Evolutionary conservation across 2,888 invertebrate species (phyloP).

Genomic region (Pycnomerus fuliginosus): DNA sequence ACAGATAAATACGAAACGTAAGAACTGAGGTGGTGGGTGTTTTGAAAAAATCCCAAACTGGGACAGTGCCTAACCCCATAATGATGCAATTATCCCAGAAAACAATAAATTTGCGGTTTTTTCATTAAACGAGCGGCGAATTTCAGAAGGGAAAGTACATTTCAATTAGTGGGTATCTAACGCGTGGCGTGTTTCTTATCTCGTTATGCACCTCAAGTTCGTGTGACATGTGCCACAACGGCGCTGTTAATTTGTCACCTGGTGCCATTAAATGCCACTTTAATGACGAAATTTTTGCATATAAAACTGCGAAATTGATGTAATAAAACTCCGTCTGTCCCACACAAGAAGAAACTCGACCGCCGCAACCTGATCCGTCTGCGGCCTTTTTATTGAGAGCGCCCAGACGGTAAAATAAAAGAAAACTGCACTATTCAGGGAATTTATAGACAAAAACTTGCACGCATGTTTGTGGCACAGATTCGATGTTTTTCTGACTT

Average conservation of each 20-base stretch:
- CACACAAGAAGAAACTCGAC: constrained; percentile 22
- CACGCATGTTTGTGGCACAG: constrained; percentile 12
- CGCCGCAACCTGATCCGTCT: constrained; percentile 29
- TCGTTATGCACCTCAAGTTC: constrained; percentile 24
- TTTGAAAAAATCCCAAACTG: constrained; percentile 13
- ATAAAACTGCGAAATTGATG: background rate
- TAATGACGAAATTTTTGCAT: constrained; percentile 2
- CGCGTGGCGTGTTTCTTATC: constrained; percentile 27
- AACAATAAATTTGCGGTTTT: constrained; percentile 24
- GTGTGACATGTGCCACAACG: constrained; percentile 8
- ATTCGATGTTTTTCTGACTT: constrained; percentile 12
- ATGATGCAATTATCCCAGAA: constrained; percentile 10
- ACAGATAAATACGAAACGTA: background rate
- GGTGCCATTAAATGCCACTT: constrained; percentile 1
- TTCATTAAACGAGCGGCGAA: no score
- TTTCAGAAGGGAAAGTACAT: constrained; percentile 36
- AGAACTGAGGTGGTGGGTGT: constrained; percentile 11
- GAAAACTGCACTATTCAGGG: constrained; percentile 20
- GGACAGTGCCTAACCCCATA: constrained; percentile 14
- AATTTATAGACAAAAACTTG: constrained; percentile 23
- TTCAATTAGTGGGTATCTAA: constrained; percentile 42
- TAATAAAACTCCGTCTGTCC: constrained; percentile 20
- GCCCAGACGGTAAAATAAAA: constrained; percentile 25
- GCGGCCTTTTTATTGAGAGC: constrained; percentile 27
- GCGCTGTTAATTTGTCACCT: constrained; percentile 5